phyloP scores from a whole-genome alignment of 2,113 vertebrate genomes.

The Eupsittula cactorum region DNA sequence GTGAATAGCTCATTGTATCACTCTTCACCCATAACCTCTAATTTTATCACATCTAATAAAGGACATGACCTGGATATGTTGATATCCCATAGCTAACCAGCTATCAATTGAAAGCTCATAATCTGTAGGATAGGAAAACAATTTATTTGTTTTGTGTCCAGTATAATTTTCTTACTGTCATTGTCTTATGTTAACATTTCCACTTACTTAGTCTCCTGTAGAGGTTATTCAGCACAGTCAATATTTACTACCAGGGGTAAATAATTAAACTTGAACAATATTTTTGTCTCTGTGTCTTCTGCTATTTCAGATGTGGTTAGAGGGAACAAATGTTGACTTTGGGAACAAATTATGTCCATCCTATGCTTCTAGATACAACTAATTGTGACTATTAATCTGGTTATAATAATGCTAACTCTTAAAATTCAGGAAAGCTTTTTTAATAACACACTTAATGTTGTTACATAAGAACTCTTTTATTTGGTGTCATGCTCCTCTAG shows the following conservation, averaged over 20 bases:
- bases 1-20: neutral
- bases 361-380: neutral
- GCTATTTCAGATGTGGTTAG: neutral
- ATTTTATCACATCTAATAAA: neutral
- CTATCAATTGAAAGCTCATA: neutral
- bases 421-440: neutral
- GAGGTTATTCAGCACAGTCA: neutral
- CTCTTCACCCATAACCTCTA: neutral
- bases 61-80: neutral
- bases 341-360: neutral
- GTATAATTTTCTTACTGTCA: neutral
- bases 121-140: neutral
- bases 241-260: neutral
- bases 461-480: neutral
- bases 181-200: neutral
- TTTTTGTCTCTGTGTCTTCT: neutral
- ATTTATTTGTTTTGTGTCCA: neutral
- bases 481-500: neutral
- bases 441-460: neutral
- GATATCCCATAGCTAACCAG: neutral
- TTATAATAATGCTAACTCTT: neutral
- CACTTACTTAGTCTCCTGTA: accelerated
- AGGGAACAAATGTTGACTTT: neutral
- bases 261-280: neutral
- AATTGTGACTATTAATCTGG: neutral